Base-by-base conservation (phyloP, 2,888 invertebrate species). In the Hedychridium roseum region DNA sequence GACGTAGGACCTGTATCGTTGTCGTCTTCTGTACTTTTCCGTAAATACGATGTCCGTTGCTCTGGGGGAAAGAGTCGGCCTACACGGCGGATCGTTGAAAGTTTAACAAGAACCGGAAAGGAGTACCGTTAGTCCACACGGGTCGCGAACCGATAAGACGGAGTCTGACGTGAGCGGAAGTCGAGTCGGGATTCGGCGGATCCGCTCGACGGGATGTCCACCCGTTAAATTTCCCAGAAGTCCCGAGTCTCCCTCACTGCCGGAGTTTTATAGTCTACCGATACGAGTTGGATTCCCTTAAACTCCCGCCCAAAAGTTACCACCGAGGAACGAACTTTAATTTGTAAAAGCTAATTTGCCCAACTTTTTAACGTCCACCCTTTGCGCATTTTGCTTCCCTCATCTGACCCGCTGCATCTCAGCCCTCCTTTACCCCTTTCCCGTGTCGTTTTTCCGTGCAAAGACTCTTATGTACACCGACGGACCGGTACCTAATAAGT, bases 261-360 rank as follows among this genome's bases (percentile, higher is more conserved):
- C 48, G 43, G 60, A 61, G 61, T 60, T 71, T 71, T 70, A 70
- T 66, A 47, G 66, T 56, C 59, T 54, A 61, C 66, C 68, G 65
- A 71, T 64, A 66, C 60, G 60, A 59, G 55, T n/a, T 52, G 57
- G 50, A 60, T 60, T 59, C 64, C 57, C 57, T 66, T 64, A 64
- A 65, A 68, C 55, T 60, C 42, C n/a, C 36, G 20, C 44, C 45
- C 34, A 27, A 18, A 55, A 53, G 38, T 62, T 50, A 16, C 23
- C 7, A 17, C 21, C 23, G 31, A 30, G 57, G 59, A 66, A 64
- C 60, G 63, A 66, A 62, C n/a, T 75, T 72, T 74, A 71, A 76
- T 75, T 76, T 73, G 75, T 73, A 70, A 70, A 72, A 75, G 71
- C 70, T 76, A 74, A 75, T 76, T 75, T 68, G 64, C 60, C 65